phyloP scores from a whole-genome alignment of 1,140 invertebrate species.

The Delia radicum region DNA sequence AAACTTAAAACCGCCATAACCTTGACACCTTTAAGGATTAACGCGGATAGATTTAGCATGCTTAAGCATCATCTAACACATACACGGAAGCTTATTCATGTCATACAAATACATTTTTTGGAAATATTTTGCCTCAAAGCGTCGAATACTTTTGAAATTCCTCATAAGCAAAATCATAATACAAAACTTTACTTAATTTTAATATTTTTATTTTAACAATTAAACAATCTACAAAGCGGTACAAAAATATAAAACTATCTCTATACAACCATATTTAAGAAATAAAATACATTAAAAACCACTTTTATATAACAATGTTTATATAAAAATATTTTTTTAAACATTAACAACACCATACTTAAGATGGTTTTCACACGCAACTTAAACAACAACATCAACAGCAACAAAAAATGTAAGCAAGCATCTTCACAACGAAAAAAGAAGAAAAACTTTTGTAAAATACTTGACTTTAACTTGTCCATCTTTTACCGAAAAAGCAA shows the following conservation, averaged over 20 bases:
- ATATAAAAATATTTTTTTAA: neutral
- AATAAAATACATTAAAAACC: constrained; percentile 2
- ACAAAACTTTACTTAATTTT: too few species aligned
- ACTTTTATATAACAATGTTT: constrained; percentile 5
- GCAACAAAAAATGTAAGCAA: neutral
- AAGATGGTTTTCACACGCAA: constrained; percentile 31
- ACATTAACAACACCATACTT: constrained; percentile 25
- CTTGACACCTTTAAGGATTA: too few species aligned
- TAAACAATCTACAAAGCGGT: too few species aligned
- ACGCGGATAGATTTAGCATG: too few species aligned
- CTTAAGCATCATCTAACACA: too few species aligned
- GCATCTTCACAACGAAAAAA: neutral
- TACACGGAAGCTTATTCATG: too few species aligned
- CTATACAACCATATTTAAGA: neutral
- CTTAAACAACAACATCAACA: constrained; percentile 10
- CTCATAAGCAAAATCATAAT: too few species aligned
- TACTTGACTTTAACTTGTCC: constrained; percentile 16
- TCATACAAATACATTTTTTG: too few species aligned
- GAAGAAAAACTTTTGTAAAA: neutral
- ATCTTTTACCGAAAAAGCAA: neutral
- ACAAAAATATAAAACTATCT: neutral
- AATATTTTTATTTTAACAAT: too few species aligned
- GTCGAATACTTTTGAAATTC: too few species aligned
- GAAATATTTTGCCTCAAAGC: too few species aligned
- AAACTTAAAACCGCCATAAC: too few species aligned